phyloP scores from a whole-genome alignment of 1,140 invertebrate species.

The Copidosoma floridanum region DNA sequence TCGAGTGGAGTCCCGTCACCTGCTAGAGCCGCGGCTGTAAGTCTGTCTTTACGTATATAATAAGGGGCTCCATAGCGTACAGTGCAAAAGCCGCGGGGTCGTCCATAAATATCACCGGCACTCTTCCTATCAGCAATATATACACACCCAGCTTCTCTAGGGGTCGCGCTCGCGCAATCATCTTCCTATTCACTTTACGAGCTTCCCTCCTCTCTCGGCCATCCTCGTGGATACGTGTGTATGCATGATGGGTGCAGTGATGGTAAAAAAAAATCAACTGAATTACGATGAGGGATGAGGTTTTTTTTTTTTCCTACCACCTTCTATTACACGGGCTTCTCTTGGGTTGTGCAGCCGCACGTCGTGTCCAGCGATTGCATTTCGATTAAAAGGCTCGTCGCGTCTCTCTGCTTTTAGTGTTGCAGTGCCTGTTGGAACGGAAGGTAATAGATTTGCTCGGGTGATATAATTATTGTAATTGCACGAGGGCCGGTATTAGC shows the following conservation, averaged over 20 bases:
- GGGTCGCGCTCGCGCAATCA: conserved; percentile 17
- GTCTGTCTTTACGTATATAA: conserved; percentile 2
- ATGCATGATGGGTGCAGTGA: too few relatives aligned
- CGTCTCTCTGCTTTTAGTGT: too few relatives aligned
- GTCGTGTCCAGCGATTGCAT: not conserved
- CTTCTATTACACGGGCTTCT: too few relatives aligned
- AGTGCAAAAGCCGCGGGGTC: conserved; percentile 3
- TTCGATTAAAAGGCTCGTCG: conserved; percentile 10
- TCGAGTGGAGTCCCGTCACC: too few relatives aligned
- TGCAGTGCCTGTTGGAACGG: not conserved
- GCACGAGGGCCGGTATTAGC: not conserved
- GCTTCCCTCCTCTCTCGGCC: conserved; percentile 6
- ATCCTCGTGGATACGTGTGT: too few relatives aligned
- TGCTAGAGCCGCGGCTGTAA: not conserved
- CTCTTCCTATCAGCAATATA: not conserved
- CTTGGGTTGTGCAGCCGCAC: too few relatives aligned
- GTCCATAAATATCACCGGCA: conserved; percentile 11
- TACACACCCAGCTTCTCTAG: too few relatives aligned
- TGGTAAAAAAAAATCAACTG: conserved; percentile 12
- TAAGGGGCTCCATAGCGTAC: conserved; percentile 1
- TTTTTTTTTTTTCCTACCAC: too few relatives aligned
- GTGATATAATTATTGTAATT: conserved; percentile 1
- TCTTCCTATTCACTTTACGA: conserved; percentile 13
- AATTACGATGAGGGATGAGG: conserved; percentile 11
- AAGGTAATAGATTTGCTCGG: not conserved